Conservation (phyloP, 2,888 invertebrate species). For the Epsilonema sp. region DNA sequence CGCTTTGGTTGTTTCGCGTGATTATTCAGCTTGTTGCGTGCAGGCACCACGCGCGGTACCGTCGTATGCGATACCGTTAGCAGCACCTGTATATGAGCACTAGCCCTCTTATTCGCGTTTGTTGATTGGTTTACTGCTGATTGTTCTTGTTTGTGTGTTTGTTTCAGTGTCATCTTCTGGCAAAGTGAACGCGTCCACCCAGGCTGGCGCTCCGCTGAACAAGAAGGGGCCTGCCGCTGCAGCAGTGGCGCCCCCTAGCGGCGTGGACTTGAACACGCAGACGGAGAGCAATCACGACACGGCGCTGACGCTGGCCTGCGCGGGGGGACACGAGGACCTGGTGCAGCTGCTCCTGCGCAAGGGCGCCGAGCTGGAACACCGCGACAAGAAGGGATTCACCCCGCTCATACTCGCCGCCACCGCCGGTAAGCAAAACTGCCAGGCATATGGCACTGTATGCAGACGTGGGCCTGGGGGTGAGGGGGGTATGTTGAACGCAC, state of each 20-base stretch:
- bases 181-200: conserved; percentile 1
- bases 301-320: conserved; percentile 71
- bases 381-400: conserved; percentile 91
- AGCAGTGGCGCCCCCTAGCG: background rate
- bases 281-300: conserved; percentile 98
- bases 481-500: no score
- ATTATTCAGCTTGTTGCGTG: no score
- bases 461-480: no score
- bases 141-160: background rate
- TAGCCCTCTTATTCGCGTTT: no score
- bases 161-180: background rate
- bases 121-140: background rate
- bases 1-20: no score
- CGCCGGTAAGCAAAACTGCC: no score
- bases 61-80: no score
- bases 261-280: conserved; percentile 70
- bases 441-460: no score
- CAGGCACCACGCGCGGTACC: no score
- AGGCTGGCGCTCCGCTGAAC: background rate
- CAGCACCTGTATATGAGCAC: no score
- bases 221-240: background rate
- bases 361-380: conserved; percentile 87
- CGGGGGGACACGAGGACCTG: conserved; percentile 68
- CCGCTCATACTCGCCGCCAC: conserved; percentile 90
- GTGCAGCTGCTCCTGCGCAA: conserved; percentile 72